Evolutionary conservation across 2,888 invertebrate genomes (phyloP), one percentile per base, ranked within the genome.

Genomic region (Melanotus villosus): DNA sequence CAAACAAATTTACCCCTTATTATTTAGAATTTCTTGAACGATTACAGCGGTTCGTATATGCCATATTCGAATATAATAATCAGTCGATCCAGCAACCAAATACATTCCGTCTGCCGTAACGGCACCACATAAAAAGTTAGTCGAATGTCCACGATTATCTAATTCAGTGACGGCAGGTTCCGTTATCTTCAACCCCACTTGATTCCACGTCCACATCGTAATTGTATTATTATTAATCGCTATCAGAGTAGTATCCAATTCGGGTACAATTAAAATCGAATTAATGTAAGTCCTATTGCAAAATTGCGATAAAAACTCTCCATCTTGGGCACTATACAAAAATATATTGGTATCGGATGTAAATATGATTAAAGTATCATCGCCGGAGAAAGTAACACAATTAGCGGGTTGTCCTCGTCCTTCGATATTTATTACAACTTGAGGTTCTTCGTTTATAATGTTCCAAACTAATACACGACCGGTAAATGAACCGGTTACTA

Each of bases 101-200:
- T 84, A 86, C 41, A 80, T 77, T 1, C 84, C 84, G 73, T 87
- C 86, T 36, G 83, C 79, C 2, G 86, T 86, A 21, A 86, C 76
- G 1, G 85, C 79, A 12, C 85, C 85, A 60, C 83, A 84, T 23
- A 79, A 77, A 63, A 81, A 84, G 60, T 68, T 66, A 1, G 74
- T 72, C 3, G 26, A 5, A 41, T 78, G 74, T n/a, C 76, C 64
- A 18, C 54, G 56, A 18, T 62, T 62, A 47, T 74, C 70, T 34
- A 78, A 38, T 6, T 69, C 41, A 2, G 45, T 64, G 6, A 65
- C 41, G 16, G 58, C 3, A 16, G 65, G 68, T 4, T 68, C 38
- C 23, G n/a, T 19, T 21, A 71, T 14, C 3, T 32, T 62, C 9
- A 50, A 47, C 16, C 65, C 71, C 43, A 38, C 34, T 41, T 65